Base-by-base conservation (phyloP, 2,113 vertebrate species). In the Nothocercus julius region DNA sequence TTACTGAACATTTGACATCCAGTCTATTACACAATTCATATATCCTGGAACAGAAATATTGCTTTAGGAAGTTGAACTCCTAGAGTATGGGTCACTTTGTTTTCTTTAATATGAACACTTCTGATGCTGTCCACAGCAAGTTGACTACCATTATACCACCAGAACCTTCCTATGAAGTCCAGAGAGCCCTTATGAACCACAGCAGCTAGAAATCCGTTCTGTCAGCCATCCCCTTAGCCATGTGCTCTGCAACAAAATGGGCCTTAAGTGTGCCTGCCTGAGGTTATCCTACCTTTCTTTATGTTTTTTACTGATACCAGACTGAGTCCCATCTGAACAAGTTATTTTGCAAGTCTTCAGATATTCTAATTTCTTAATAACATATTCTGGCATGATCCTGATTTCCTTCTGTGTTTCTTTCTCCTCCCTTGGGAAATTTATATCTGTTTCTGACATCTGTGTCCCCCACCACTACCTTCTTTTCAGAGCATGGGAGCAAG, bases 331-430 rank as follows among this genome's bases (percentile, higher is more conserved):
- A 75, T 68, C 76, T 75, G 89, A 96, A 58, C 66, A 92, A 94
- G 63, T 63, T 90, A 90, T 92, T 92, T 89, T 84, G 85, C 83
- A 91, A 66, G 62, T 72, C 87, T 86, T 95, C 70, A 82, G 72
- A 89, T 88, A 95, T 94, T 91, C 89, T 92, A 80, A 96, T 96
- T 97, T 95, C 87, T 82, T 89, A 92, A 94, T 89, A 91, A 96
- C 85, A 62, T 51, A 2, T 68, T 82, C 70, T 86, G 70, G 59
- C 72, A 62, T 73, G 79, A 85, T 84, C 59, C 34, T 70, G 59
- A 91, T 92, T 85, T 80, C 87, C 89, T 94, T 96, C 77, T 27
- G 17, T 69, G 45, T 88, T 91, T 91, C 80, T 79, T 95, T 94
- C 68, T 64, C 67, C 54, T 96, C 93, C 42, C 82, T 69, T 27